A percentile compares a stretch with the other conserved stretches of the same genome.
Evolutionary conservation across 2,888 invertebrate species (phyloP).

Genomic region (Xestia xanthographa): DNA sequence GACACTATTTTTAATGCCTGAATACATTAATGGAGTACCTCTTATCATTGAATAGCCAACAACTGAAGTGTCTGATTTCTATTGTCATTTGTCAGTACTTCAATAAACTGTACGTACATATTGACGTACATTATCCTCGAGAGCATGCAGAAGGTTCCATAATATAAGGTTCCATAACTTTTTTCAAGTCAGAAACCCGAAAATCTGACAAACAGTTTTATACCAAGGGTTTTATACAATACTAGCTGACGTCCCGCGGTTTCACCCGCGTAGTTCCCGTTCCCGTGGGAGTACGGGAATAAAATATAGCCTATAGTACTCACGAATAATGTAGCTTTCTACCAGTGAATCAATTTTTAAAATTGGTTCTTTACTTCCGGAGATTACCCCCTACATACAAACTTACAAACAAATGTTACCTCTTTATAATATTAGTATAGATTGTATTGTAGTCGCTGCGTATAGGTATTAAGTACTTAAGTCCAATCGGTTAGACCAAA

Average conservation of each 20-base stretch:
- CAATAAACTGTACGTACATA: background rate
- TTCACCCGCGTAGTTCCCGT: no score
- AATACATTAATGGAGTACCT: background rate
- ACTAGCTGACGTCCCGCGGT: no score
- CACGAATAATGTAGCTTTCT: no score
- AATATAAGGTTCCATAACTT: background rate
- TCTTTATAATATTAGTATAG: no score
- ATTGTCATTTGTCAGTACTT: background rate
- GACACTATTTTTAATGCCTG: background rate
- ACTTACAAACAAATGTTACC: no score
- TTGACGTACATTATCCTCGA: background rate
- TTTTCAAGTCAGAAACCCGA: background rate
- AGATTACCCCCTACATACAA: no score
- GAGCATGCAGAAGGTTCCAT: background rate
- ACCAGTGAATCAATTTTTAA: no score
- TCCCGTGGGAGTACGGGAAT: no score
- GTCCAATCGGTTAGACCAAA: background rate
- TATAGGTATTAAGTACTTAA: background rate
- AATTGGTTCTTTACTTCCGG: no score
- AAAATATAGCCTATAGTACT: no score
- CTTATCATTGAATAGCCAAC: constrained; percentile 1
- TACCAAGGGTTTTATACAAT: no score
- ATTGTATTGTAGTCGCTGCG: background rate
- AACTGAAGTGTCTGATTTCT: constrained; percentile 12
- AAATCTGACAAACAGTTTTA: background rate